Evolutionary conservation across 2,888 invertebrate species (phyloP).

Genomic region (Sphinx pinastri): DNA sequence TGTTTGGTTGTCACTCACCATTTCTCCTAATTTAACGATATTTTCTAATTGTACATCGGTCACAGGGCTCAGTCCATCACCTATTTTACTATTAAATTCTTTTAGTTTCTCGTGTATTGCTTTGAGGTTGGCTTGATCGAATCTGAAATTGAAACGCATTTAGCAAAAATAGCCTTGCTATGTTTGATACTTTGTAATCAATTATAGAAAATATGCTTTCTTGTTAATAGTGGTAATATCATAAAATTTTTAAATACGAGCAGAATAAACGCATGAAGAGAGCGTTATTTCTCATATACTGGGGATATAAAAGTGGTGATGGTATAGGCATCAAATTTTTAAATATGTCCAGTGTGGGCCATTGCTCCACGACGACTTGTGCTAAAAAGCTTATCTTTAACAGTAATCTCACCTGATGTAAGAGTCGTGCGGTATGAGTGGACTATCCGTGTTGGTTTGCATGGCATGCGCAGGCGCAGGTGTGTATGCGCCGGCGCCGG

Average conservation of each 20-base stretch:
- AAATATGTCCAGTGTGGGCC: too few species aligned
- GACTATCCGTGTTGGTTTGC: constrained; percentile 55
- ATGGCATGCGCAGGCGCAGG: constrained; percentile 73
- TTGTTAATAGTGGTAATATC: too few species aligned
- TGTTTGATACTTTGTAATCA: too few species aligned
- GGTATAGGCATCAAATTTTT: too few species aligned
- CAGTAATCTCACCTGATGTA: constrained; percentile 62
- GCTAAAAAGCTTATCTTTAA: too few species aligned
- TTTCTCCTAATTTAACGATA: constrained; percentile 86
- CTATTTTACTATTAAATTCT: constrained; percentile 88
- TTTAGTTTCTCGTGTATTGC: constrained; percentile 89
- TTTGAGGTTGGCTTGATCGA: constrained; percentile 90
- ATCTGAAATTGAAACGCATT: constrained; percentile 75
- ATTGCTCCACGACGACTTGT: too few species aligned
- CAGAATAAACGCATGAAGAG: too few species aligned
- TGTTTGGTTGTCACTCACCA: constrained; percentile 55
- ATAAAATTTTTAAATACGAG: too few species aligned
- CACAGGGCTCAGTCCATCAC: constrained; percentile 76
- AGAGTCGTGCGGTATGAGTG: constrained; percentile 71
- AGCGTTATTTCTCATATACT: too few species aligned
- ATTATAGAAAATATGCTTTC: too few species aligned
- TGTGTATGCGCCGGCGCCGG: constrained; percentile 88
- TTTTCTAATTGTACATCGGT: constrained; percentile 83
- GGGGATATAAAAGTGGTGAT: too few species aligned
- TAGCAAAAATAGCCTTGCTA: too few species aligned